Percentiles rank a stretch among this genome's conserved stretches.
phyloP scores from a whole-genome alignment of 2,888 invertebrate species.

The Biston betularia region DNA sequence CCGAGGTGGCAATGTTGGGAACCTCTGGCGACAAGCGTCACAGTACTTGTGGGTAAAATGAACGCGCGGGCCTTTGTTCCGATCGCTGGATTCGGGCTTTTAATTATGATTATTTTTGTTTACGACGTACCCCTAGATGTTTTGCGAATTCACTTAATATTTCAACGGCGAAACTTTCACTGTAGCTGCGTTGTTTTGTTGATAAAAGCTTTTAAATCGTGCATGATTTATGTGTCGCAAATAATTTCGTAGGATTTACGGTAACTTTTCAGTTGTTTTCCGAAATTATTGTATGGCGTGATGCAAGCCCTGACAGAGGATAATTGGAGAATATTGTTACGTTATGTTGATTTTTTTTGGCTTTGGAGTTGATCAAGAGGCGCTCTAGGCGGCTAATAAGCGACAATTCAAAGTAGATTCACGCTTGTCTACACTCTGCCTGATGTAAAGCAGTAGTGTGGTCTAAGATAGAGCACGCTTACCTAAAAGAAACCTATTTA shows the following conservation, averaged over 20 bases:
- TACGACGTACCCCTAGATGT: slow-evolving; percentile 23
- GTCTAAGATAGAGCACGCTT: too few species aligned
- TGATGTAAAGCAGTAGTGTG: too few species aligned
- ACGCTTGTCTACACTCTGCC: too few species aligned
- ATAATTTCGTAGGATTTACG: slow-evolving; percentile 5
- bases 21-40: slow-evolving; percentile 18
- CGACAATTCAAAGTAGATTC: too few species aligned
- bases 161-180: slow-evolving; percentile 25
- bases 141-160: slow-evolving; percentile 32
- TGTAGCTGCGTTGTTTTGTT: slow-evolving; percentile 24
- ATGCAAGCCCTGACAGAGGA: not conserved
- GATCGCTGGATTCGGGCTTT: slow-evolving; percentile 33
- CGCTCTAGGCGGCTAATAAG: too few species aligned
- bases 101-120: slow-evolving; percentile 40
- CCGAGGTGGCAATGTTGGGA: slow-evolving; percentile 16
- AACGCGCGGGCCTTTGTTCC: slow-evolving; percentile 38
- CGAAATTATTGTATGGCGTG: not conserved
- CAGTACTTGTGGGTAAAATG: slow-evolving; percentile 33
- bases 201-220: slow-evolving; percentile 26
- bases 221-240: slow-evolving; percentile 25
- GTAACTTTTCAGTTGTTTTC: not conserved
- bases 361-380: too few species aligned
- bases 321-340: not conserved
- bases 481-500: too few species aligned
- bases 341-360: too few species aligned